phyloP scores from a whole-genome alignment of 2,113 vertebrate species.

The Electrona antarctica region DNA sequence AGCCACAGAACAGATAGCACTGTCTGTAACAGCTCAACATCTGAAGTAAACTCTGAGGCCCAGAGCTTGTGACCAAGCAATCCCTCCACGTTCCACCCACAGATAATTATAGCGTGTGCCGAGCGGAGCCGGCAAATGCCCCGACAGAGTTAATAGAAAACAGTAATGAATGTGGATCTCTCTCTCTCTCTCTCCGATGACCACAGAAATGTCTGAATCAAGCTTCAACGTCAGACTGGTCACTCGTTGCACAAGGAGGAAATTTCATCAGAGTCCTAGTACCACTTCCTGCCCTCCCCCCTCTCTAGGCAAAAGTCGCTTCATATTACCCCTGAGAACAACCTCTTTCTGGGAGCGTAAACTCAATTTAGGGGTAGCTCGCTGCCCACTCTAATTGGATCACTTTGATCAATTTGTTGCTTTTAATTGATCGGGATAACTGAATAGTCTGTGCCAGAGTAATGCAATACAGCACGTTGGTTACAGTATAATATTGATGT shows the following conservation, averaged over 20 bases:
- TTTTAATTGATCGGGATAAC: slow-evolving; percentile 58
- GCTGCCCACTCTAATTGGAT: slow-evolving; percentile 49
- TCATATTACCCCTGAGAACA: slow-evolving; percentile 8
- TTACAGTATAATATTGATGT: slow-evolving; percentile 1
- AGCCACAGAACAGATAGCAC: not conserved
- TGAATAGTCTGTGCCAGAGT: slow-evolving; percentile 28
- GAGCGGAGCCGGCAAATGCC: slow-evolving; percentile 43
- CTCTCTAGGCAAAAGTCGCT: slow-evolving; percentile 30
- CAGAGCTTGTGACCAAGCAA: slow-evolving; percentile 1
- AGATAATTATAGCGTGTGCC: slow-evolving; percentile 42
- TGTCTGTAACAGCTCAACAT: slow-evolving; percentile 6
- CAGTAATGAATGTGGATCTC: slow-evolving; percentile 50
- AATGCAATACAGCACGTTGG: slow-evolving; percentile 11
- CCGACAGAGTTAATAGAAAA: slow-evolving; percentile 41
- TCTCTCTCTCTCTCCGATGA: slow-evolving; percentile 37
- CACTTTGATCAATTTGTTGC: slow-evolving; percentile 21
- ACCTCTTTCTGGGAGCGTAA: slow-evolving; percentile 38
- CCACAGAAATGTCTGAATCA: slow-evolving; percentile 74
- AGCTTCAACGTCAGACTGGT: slow-evolving; percentile 44
- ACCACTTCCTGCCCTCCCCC: slow-evolving; percentile 23
- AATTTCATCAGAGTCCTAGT: slow-evolving; percentile 58
- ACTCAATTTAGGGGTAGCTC: slow-evolving; percentile 31
- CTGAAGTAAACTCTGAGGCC: not conserved
- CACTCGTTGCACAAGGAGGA: slow-evolving; percentile 50
- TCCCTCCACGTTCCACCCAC: slow-evolving; percentile 35